A percentile compares a stretch with the other conserved stretches of the same genome.
Conservation (phyloP, 2,113 vertebrate species). For the Neogobius melanostomus region DNA sequence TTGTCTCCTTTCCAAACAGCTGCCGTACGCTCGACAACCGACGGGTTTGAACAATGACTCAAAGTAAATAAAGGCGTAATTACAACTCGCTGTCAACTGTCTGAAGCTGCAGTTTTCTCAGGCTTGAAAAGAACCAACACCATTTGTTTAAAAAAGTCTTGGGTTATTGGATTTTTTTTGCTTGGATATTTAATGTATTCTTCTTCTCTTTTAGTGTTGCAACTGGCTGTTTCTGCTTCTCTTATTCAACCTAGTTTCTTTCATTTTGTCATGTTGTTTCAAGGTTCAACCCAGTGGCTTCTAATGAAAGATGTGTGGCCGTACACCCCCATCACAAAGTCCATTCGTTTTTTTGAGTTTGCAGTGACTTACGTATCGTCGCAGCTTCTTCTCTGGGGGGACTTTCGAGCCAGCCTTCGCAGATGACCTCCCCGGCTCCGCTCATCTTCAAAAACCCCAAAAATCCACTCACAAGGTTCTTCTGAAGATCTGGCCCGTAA, state of each 20-base stretch:
- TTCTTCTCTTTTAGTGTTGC: too few species aligned
- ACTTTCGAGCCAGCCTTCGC: conserved; percentile 93
- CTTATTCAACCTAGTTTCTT: too few species aligned
- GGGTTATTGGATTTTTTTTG: neutral
- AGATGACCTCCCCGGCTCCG: conserved; percentile 83
- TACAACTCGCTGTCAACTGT: neutral
- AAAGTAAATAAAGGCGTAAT: conserved; percentile 8
- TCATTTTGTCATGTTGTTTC: too few species aligned
- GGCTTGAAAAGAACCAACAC: neutral
- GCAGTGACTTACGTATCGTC: conserved; percentile 85
- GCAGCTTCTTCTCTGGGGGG: conserved; percentile 93
- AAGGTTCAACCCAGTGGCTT: too few species aligned
- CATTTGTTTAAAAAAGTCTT: neutral
- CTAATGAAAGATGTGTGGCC: too few species aligned
- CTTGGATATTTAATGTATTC: too few species aligned
- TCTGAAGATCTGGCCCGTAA: neutral
- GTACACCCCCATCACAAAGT: too few species aligned
- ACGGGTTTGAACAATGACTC: neutral
- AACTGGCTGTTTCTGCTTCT: too few species aligned
- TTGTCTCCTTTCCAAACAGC: too few species aligned
- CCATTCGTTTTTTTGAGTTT: too few species aligned
- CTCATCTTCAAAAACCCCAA: conserved; percentile 50
- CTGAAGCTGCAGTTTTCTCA: neutral
- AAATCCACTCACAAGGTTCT: neutral
- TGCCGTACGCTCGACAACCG: too few species aligned